phyloP scores from a whole-genome alignment of 2,797 vertebrate genomes.

The Argyrosomus regius region DNA sequence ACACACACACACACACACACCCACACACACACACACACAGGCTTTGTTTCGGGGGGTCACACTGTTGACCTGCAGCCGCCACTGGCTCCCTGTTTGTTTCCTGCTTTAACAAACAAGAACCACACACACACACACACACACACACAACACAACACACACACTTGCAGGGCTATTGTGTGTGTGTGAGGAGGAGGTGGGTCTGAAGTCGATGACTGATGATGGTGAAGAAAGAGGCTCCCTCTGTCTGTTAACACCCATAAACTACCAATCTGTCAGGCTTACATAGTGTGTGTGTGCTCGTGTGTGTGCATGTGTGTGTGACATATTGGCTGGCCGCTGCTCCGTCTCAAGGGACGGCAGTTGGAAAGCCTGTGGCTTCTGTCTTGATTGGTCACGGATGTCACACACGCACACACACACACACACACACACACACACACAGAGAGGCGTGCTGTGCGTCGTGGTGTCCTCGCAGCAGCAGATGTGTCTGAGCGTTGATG shows the following conservation, averaged over 20 bases:
- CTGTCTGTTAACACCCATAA: slow-evolving; percentile 83
- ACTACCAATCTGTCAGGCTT: slow-evolving; percentile 81
- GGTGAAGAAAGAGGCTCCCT: slow-evolving; percentile 75
- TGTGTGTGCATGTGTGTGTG: slow-evolving; percentile 29
- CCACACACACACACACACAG: not conserved
- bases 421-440: slow-evolving; percentile 6
- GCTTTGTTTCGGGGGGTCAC: slow-evolving; percentile 61
- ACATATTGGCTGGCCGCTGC: slow-evolving; percentile 54
- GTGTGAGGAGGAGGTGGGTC: slow-evolving; percentile 54
- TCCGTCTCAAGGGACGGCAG: slow-evolving; percentile 73
- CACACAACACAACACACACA: slow-evolving; percentile 25
- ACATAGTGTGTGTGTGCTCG: slow-evolving; percentile 38
- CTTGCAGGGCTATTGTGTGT: slow-evolving; percentile 18
- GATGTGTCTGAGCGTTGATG: slow-evolving; percentile 66
- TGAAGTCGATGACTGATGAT: slow-evolving; percentile 76
- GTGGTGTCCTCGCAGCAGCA: slow-evolving; percentile 51
- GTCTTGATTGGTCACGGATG: slow-evolving; percentile 78
- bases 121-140: slow-evolving; percentile 6
- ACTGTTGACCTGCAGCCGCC: slow-evolving; percentile 51
- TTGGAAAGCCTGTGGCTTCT: slow-evolving; percentile 80
- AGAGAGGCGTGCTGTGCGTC: slow-evolving; percentile 11
- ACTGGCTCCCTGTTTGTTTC: slow-evolving; percentile 54
- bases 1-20: slow-evolving; percentile 5
- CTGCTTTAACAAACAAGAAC: slow-evolving; percentile 51
- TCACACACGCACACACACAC: slow-evolving; percentile 37